These are phyloP conservation scores for Corythornis cristatus DNA, from an alignment of 2,113 vertebrate species.

Conservation along the genomic window DNA sequence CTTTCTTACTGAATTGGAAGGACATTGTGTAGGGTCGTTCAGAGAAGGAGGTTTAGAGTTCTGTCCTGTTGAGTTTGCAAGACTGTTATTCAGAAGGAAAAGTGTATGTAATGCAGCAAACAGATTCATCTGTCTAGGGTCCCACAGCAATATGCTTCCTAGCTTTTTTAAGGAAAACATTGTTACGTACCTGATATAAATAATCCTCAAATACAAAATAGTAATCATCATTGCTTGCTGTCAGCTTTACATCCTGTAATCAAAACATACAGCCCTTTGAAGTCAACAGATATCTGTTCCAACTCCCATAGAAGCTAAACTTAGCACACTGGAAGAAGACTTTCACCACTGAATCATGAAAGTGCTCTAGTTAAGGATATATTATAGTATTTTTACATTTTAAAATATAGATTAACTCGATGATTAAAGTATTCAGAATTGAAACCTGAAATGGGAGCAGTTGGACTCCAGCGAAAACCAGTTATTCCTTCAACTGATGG, in stretches of 20 bases:
- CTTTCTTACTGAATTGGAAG: not conserved
- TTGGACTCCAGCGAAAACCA: not conserved
- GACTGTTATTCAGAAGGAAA: not conserved
- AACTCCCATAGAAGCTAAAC: not conserved
- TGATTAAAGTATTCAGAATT: not conserved
- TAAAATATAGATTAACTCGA: not conserved
- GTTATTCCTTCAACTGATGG: not conserved
- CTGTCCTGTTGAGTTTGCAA: not conserved
- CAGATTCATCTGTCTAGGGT: not conserved
- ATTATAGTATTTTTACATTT: not conserved
- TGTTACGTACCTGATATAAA: conserved; percentile 91
- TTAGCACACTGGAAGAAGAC: not conserved
- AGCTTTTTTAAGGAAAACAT: not conserved
- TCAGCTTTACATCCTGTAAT: conserved; percentile 95
- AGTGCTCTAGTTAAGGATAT: not conserved
- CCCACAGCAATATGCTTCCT: not conserved
- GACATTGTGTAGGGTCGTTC: not conserved
- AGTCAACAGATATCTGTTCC: not conserved
- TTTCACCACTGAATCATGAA: not conserved
- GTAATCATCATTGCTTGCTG: conserved; percentile 97
- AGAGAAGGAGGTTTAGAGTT: not conserved
- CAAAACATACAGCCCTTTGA: not conserved
- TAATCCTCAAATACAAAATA: conserved; percentile 99
- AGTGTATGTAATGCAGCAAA: not conserved
- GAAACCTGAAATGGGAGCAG: not conserved